A percentile compares a stretch with the other conserved stretches of the same genome.
phyloP scores from a whole-genome alignment of 1,140 invertebrate species.

The Diorhabda sublineata region DNA sequence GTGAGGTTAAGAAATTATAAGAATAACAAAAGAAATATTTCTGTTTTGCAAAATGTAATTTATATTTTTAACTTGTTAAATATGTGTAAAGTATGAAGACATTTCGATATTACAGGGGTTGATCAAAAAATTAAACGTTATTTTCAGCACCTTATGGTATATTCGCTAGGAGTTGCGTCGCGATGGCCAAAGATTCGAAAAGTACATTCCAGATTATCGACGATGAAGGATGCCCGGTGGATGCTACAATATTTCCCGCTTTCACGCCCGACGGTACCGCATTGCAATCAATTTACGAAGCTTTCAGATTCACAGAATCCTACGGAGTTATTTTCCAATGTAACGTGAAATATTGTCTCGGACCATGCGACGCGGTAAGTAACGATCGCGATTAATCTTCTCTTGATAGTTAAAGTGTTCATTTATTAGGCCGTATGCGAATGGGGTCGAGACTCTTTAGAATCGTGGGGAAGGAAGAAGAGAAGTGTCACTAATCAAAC shows the following conservation, averaged over 20 bases:
- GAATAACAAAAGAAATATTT: no score
- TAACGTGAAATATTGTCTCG: slow-evolving; percentile 93
- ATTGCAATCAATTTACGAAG: slow-evolving; percentile 87
- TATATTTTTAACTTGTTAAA: no score
- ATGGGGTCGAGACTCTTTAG: slow-evolving; percentile 80
- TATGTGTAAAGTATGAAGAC: no score
- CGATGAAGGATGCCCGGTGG: slow-evolving; percentile 90
- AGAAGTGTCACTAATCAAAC: slow-evolving; percentile 63
- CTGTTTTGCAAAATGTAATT: no score
- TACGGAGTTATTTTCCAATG: slow-evolving; percentile 97
- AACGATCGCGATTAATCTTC: neutral
- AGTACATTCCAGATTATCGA: slow-evolving; percentile 95
- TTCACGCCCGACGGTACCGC: slow-evolving; percentile 85
- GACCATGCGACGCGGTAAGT: slow-evolving; percentile 87
- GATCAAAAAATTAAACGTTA: neutral
- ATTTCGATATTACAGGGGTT: no score
- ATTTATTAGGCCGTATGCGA: slow-evolving; percentile 73
- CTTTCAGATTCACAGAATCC: slow-evolving; percentile 92
- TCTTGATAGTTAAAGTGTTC: slow-evolving; percentile 11
- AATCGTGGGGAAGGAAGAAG: slow-evolving; percentile 85
- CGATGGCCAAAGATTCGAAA: slow-evolving; percentile 94
- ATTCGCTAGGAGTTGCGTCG: slow-evolving; percentile 90
- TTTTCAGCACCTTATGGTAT: slow-evolving; percentile 88
- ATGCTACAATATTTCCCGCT: slow-evolving; percentile 87
- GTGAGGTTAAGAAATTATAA: no score